A percentile compares a stretch with the other conserved stretches of the same genome.
Evolutionary conservation across 2,888 invertebrate genomes (phyloP).

Genomic region (Megamerina dolium): DNA sequence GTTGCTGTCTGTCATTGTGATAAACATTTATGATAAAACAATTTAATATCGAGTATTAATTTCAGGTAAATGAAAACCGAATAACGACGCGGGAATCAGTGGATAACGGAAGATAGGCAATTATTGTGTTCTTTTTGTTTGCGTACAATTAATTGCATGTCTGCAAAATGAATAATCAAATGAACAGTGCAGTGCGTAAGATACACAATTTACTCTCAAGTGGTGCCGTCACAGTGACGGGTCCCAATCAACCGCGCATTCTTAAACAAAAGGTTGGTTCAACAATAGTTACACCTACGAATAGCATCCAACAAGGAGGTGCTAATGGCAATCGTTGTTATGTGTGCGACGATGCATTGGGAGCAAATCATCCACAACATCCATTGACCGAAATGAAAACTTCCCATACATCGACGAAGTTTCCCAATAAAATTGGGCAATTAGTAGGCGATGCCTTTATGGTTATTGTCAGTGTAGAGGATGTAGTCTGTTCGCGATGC

Average conservation of each 20-base stretch:
- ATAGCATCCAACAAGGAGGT: slow-evolving; percentile 25
- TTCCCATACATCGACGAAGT: slow-evolving; percentile 48
- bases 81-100: too few relatives aligned
- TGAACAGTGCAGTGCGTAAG: slow-evolving; percentile 48
- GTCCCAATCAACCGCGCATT: slow-evolving; percentile 47
- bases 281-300: slow-evolving; percentile 23
- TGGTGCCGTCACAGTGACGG: slow-evolving; percentile 49
- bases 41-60: too few relatives aligned
- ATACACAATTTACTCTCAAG: slow-evolving; percentile 49
- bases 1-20: too few relatives aligned
- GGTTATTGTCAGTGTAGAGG: slow-evolving; percentile 50
- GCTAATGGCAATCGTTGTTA: slow-evolving; percentile 40
- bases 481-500: slow-evolving; percentile 50
- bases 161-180: slow-evolving; percentile 41
- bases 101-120: too few relatives aligned
- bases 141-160: neutral
- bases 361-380: slow-evolving; percentile 37
- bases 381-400: slow-evolving; percentile 46
- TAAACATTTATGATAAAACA: too few relatives aligned
- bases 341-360: slow-evolving; percentile 48
- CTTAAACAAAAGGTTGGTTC: slow-evolving; percentile 40
- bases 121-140: neutral
- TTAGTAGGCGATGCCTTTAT: slow-evolving; percentile 51
- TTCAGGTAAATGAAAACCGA: too few relatives aligned
- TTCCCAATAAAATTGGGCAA: slow-evolving; percentile 52